Conservation (phyloP, 92 coral and sea anemone genomes). For the Actinernus sp. region DNA sequence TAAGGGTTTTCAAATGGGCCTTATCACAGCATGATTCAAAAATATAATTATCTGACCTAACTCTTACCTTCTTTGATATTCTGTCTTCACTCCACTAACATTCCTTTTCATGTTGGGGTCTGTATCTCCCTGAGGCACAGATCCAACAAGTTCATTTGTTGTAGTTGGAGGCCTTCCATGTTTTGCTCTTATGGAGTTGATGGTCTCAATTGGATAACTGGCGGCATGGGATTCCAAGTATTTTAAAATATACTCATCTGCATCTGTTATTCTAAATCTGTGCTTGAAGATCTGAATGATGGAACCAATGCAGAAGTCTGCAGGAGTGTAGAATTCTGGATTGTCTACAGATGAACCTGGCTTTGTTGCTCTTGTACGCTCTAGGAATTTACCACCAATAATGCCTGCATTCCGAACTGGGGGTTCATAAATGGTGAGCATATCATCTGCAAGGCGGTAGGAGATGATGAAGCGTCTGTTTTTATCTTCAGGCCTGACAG, state of each 20-base stretch:
- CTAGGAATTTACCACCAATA: slow-evolving; percentile 96
- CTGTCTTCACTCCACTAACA: slow-evolving; percentile 86
- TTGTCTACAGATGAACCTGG: slow-evolving; percentile 98
- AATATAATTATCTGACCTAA: too few species aligned
- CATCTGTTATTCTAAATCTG: slow-evolving; percentile 89
- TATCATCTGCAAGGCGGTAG: slow-evolving; percentile 95
- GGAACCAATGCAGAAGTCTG: slow-evolving; percentile 94
- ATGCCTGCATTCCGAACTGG: slow-evolving; percentile 99
- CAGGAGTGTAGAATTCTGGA: slow-evolving; percentile 97
- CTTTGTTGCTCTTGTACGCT: slow-evolving; percentile 94
- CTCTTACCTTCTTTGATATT: slow-evolving; percentile 93
- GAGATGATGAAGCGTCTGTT: slow-evolving; percentile 97
- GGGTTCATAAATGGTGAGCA: slow-evolving; percentile 98
- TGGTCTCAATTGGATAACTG: slow-evolving; percentile 88
- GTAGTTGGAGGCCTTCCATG: slow-evolving; percentile 79
- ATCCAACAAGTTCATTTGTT: slow-evolving; percentile 72
- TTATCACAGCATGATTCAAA: too few species aligned
- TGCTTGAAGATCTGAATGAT: slow-evolving; percentile 92
- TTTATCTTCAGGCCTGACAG: slow-evolving; percentile 95
- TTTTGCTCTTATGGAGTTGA: slow-evolving; percentile 92
- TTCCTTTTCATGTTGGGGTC: slow-evolving; percentile 63
- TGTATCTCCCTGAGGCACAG: slow-evolving; percentile 85
- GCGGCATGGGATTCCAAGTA: slow-evolving; percentile 95
- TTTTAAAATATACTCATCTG: slow-evolving; percentile 95
- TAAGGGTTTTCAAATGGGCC: too few species aligned